These are phyloP conservation scores for Brachyhypopomus gauderio DNA, from an alignment of 2,113 vertebrate species.

Conservation along the genomic window DNA sequence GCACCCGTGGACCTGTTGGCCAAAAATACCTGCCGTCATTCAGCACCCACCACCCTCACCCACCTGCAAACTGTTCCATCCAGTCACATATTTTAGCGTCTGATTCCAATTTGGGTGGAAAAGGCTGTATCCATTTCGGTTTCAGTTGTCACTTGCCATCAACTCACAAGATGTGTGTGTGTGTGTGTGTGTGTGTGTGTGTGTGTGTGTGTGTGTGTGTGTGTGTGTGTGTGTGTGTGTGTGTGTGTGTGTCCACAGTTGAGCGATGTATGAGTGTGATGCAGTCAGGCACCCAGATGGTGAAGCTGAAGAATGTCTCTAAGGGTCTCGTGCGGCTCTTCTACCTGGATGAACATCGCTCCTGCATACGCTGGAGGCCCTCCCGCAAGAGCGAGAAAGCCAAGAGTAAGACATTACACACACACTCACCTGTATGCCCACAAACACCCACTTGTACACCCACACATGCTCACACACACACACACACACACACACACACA, in stretches of 20 bases:
- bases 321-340: conserved; percentile 95
- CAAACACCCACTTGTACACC: neutral
- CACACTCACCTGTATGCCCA: neutral
- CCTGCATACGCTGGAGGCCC: conserved; percentile 94
- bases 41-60: neutral
- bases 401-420: conserved; percentile 82
- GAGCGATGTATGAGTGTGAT: conserved; percentile 99
- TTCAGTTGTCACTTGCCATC: conserved; percentile 10
- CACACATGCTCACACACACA: neutral
- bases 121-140: neutral
- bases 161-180: conserved; percentile 50
- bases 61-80: neutral
- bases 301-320: conserved; percentile 94
- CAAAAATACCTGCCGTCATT: conserved; percentile 6
- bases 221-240: conserved; percentile 42
- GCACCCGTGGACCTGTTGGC: neutral
- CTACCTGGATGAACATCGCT: conserved; percentile 97
- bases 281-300: conserved; percentile 99
- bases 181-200: conserved; percentile 41
- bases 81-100: conserved; percentile 8
- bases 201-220: conserved; percentile 71
- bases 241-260: conserved; percentile 82
- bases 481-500: neutral
- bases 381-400: conserved; percentile 97
- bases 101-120: conserved; percentile 21